Evolutionary conservation across 1,140 invertebrate species (phyloP), one percentile per base, ranked within the genome.

Genomic region (Artemia franciscana): DNA sequence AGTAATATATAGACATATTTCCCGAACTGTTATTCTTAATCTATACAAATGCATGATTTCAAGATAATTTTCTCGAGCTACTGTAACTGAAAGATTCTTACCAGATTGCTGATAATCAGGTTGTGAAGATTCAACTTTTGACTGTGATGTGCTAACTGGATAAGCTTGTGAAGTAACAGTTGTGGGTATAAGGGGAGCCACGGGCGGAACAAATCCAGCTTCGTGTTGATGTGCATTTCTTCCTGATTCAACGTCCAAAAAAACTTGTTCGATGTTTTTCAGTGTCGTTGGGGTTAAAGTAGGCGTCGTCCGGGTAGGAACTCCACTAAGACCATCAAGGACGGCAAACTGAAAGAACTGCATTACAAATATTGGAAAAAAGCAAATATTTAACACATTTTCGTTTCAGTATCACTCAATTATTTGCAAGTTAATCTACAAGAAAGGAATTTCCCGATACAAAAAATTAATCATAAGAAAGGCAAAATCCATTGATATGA

Each of bases 221-320:
- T 92, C 88, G 69, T 84, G 85, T 67, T 85, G 79, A 73, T 84
- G 83, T 26, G 73, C 70, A 65, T 78, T 74, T 73, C 82, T 79
- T 71, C 78, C 79, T 0, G 65, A 67, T 76, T 78, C 79, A 69
- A 73, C 74, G 74, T 78, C 74, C 80, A 79, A 70, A 60, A 79
- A 78, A 0, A 77, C 75, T 73, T 93, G 87, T 72, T 94, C 89
- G 70, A 95, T 88, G 73, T 83, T 91, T 66, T 86, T 79, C 68
- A 94, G 76, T 62, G 89, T 92, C 23, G 91, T 94, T 62, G 91
- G 92, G 61, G 91, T 96, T 66, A 95, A 77, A 66, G 88, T 91
- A 62, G 88, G 82, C 66, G 90, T 93, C 59, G 90, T 92, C 70
- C 85, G 79, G 30, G 90, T 91, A 57, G 87, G 86, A 65, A 91